Evolutionary conservation across 2,888 invertebrate species (phyloP).

Genomic region (Polyommatus icarus): DNA sequence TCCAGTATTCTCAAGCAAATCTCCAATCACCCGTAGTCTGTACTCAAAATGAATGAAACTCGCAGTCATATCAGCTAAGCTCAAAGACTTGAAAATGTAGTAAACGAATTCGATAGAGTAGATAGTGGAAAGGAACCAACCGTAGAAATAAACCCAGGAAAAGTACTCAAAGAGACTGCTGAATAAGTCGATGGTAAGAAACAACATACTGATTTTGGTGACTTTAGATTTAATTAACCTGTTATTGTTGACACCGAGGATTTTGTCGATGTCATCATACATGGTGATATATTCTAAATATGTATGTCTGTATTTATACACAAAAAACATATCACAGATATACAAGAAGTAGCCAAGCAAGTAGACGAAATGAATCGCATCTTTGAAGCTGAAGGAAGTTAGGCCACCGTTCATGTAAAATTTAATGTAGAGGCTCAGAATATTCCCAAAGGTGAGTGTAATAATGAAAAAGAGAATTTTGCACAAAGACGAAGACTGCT

Average conservation of each 20-base stretch:
- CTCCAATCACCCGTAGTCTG: conserved; percentile 39
- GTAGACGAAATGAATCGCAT: conserved; percentile 34
- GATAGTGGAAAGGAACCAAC: conserved; percentile 32
- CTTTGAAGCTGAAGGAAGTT: conserved; percentile 29
- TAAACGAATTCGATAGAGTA: conserved; percentile 37
- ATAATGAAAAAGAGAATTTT: conserved; percentile 19
- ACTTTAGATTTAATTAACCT: conserved; percentile 36
- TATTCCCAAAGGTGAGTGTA: conserved; percentile 21
- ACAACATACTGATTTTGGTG: conserved; percentile 24
- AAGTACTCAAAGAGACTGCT: conserved; percentile 32
- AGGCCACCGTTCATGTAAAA: not conserved
- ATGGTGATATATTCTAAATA: conserved; percentile 37
- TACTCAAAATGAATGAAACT: conserved; percentile 39
- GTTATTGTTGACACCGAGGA: conserved; percentile 36
- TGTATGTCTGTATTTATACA: conserved; percentile 39
- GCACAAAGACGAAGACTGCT: conserved; percentile 23
- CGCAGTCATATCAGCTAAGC: conserved; percentile 36
- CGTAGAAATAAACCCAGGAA: conserved; percentile 31
- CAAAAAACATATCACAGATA: conserved; percentile 36
- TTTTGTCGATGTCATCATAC: conserved; percentile 39
- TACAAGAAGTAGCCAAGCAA: conserved; percentile 38
- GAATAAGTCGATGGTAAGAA: conserved; percentile 21
- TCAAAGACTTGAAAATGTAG: conserved; percentile 36
- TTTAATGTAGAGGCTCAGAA: conserved; percentile 29
- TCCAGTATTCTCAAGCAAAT: conserved; percentile 36